Evolutionary conservation across 2,888 invertebrate species (phyloP).

Genomic region (Gymnocheta viridis): DNA sequence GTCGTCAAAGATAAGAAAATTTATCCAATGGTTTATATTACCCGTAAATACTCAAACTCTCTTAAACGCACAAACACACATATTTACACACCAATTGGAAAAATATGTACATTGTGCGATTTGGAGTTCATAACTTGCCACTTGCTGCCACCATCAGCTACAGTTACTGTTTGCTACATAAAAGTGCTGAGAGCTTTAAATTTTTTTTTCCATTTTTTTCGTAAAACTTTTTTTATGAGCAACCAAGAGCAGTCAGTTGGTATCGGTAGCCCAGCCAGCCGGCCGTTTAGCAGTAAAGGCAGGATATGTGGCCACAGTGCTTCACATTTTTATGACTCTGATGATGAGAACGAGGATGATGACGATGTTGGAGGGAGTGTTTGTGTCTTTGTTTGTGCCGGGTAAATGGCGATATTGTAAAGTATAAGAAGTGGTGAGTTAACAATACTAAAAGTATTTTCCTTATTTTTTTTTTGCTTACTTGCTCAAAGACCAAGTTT

Average conservation of each 20-base stretch:
- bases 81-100: not conserved
- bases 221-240: conserved; percentile 74
- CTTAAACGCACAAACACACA: conserved; percentile 29
- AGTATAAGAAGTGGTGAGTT: conserved; percentile 63
- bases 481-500: conserved; percentile 54
- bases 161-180: conserved; percentile 32
- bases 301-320: conserved; percentile 65
- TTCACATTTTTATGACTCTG: conserved; percentile 58
- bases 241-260: conserved; percentile 2
- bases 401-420: conserved; percentile 39
- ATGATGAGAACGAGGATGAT: conserved; percentile 60
- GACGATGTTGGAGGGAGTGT: conserved; percentile 32
- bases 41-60: conserved; percentile 68
- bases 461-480: conserved; percentile 7
- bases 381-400: conserved; percentile 12
- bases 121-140: conserved; percentile 65
- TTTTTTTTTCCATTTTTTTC: conserved; percentile 64
- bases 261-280: conserved; percentile 23
- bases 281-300: conserved; percentile 20
- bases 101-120: conserved; percentile 43
- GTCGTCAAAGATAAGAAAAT: conserved; percentile 82
- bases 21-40: conserved; percentile 79
- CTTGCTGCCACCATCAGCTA: conserved; percentile 28
- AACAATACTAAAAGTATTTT: conserved; percentile 51
- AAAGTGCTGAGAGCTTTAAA: conserved; percentile 37